A percentile compares a stretch with the other conserved stretches of the same genome.
phyloP scores from a whole-genome alignment of 2,888 invertebrate genomes.

The Nebria brevicollis region DNA sequence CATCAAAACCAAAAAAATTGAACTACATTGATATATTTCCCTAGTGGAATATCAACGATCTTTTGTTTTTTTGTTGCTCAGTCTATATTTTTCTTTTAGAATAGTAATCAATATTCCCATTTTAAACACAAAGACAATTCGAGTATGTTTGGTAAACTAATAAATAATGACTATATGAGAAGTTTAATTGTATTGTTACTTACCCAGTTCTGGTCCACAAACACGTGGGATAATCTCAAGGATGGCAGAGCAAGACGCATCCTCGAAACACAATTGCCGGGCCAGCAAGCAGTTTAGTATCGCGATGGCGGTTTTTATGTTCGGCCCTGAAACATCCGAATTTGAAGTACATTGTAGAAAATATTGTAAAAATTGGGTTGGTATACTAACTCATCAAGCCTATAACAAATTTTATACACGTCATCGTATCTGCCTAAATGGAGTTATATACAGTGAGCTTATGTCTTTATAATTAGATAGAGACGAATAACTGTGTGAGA shows the following conservation, averaged over 20 bases:
- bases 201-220: slow-evolving; percentile 91
- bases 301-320: slow-evolving; percentile 80
- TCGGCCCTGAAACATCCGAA: slow-evolving; percentile 73
- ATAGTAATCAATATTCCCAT: too few relatives aligned
- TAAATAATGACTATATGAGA: too few relatives aligned
- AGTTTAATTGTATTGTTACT: slow-evolving; percentile 59
- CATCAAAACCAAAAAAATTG: too few relatives aligned
- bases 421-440: slow-evolving; percentile 15
- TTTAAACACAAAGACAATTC: too few relatives aligned
- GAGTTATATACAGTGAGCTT: slow-evolving; percentile 16
- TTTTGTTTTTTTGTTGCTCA: too few relatives aligned
- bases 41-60: too few relatives aligned
- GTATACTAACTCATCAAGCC: not conserved
- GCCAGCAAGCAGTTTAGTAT: slow-evolving; percentile 90
- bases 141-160: too few relatives aligned
- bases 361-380: not conserved
- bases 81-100: too few relatives aligned
- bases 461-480: slow-evolving; percentile 16
- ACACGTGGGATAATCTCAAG: slow-evolving; percentile 91
- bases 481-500: not conserved
- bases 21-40: too few relatives aligned
- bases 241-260: slow-evolving; percentile 89
- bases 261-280: slow-evolving; percentile 88
- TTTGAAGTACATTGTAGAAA: not conserved
- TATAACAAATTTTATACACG: slow-evolving; percentile 13